These are phyloP conservation scores for Gouania willdenowi DNA, from an alignment of 2,797 vertebrate genomes.

Conservation along the genomic window DNA sequence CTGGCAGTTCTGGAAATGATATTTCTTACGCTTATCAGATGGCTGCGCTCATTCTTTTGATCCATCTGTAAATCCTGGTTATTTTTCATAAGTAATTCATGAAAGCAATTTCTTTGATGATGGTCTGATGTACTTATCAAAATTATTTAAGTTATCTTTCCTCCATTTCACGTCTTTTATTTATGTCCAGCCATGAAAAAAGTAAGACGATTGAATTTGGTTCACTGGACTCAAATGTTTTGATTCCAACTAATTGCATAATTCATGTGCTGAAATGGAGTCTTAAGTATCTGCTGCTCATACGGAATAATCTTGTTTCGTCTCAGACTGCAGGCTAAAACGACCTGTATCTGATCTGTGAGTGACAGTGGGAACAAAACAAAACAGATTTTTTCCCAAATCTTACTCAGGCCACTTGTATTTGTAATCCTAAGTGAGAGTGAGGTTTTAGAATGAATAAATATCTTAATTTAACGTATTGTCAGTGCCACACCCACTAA, in stretches of 20 bases:
- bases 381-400: too few relatives aligned
- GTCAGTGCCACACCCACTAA: too few relatives aligned
- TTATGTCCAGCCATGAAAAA: constrained; percentile 50
- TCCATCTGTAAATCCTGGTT: constrained; percentile 49
- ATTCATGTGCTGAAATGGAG: constrained; percentile 66
- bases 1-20: constrained; percentile 21
- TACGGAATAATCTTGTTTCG: too few relatives aligned
- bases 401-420: too few relatives aligned
- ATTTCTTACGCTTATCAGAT: constrained; percentile 31
- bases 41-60: constrained; percentile 26
- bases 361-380: too few relatives aligned
- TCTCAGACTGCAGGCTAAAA: too few relatives aligned
- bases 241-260: constrained; percentile 69
- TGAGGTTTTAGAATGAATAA: too few relatives aligned
- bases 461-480: too few relatives aligned
- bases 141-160: constrained; percentile 66
- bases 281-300: constrained; percentile 50
- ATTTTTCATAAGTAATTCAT: constrained; percentile 74
- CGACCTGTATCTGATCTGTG: too few relatives aligned
- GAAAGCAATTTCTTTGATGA: constrained; percentile 64
- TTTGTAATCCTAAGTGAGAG: too few relatives aligned
- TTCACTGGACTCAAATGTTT: constrained; percentile 56
- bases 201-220: constrained; percentile 59
- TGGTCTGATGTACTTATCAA: constrained; percentile 69
- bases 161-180: constrained; percentile 55